Percentiles rank a stretch among this genome's conserved stretches.
Evolutionary conservation across 2,797 vertebrate species (phyloP).

Genomic region (Oreochromis mossambicus): DNA sequence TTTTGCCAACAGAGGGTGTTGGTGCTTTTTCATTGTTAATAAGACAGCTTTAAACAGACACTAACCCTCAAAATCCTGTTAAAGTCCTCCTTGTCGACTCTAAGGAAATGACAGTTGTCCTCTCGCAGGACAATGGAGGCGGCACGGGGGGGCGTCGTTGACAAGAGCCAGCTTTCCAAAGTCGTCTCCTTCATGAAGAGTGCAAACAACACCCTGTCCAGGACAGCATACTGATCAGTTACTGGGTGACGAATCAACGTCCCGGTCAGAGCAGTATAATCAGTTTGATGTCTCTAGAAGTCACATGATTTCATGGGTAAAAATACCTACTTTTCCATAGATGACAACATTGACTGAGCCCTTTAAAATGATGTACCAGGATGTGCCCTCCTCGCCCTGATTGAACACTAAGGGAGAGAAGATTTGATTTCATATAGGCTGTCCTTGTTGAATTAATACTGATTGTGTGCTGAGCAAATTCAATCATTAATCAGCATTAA

Average conservation of each 20-base stretch:
- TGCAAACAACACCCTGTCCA: constrained; percentile 93
- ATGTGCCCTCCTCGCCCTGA: constrained; percentile 98
- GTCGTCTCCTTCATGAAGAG: constrained; percentile 95
- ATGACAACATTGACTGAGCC: constrained; percentile 99
- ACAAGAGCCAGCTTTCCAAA: constrained; percentile 98
- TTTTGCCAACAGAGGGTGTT: constrained; percentile 65
- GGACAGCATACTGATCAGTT: background rate
- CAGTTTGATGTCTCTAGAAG: background rate
- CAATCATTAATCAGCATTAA: background rate
- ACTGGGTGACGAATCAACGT: background rate
- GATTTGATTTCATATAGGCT: background rate
- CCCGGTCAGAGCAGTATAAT: background rate
- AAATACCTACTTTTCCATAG: constrained; percentile 90
- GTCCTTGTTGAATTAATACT: background rate
- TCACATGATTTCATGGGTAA: background rate
- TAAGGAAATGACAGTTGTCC: constrained; percentile 97
- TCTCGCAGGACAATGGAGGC: constrained; percentile 95
- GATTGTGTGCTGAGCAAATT: background rate
- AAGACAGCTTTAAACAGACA: background rate
- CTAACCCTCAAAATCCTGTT: constrained; percentile 95
- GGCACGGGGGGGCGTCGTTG: constrained; percentile 93
- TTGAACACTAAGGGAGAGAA: constrained; percentile 85
- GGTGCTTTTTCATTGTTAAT: background rate
- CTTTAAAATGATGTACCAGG: constrained; percentile 99
- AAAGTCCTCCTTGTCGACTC: constrained; percentile 98